Evolutionary conservation across 2,888 invertebrate genomes (phyloP).

Genomic region (Arge pagana): DNA sequence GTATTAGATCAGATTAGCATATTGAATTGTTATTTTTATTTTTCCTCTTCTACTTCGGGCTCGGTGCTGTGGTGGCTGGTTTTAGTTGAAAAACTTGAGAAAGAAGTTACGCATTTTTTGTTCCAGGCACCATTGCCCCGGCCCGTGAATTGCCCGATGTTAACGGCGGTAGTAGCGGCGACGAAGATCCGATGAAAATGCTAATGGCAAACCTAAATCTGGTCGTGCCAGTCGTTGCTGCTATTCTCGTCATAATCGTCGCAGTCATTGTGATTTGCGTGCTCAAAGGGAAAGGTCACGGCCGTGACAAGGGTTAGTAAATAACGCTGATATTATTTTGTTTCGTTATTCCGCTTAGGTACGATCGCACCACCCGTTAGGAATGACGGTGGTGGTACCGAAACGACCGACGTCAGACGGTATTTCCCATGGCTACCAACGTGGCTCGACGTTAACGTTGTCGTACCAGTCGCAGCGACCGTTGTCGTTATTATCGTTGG

Average conservation of each 20-base stretch:
- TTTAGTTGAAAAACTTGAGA: conserved; percentile 16
- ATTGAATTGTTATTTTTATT: background rate
- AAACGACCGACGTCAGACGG: conserved; percentile 58
- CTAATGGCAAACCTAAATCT: conserved; percentile 90
- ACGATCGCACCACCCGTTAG: conserved; percentile 79
- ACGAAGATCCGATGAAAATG: conserved; percentile 84
- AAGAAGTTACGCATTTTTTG: conserved; percentile 55
- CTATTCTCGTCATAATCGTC: conserved; percentile 89
- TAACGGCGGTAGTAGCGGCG: conserved; percentile 61
- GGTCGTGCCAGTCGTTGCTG: conserved; percentile 91
- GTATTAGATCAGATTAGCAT: background rate
- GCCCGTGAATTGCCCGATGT: conserved; percentile 80
- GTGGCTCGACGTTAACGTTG: conserved; percentile 88
- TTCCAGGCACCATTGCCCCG: conserved; percentile 95
- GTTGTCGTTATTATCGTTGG: conserved; percentile 89
- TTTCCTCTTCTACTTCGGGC: no score
- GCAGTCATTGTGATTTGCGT: conserved; percentile 93
- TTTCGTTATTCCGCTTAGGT: conserved; percentile 64
- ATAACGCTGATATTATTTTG: conserved; percentile 35
- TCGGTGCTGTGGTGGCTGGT: conserved; percentile 38
- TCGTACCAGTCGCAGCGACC: conserved; percentile 88
- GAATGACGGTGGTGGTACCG: conserved; percentile 59
- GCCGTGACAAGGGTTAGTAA: conserved; percentile 70
- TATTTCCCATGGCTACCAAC: conserved; percentile 79
- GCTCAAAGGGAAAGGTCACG: conserved; percentile 83